These are phyloP conservation scores for Plecotus auritus DNA, from an alignment of 2,113 vertebrate species.

Conservation along the genomic window DNA sequence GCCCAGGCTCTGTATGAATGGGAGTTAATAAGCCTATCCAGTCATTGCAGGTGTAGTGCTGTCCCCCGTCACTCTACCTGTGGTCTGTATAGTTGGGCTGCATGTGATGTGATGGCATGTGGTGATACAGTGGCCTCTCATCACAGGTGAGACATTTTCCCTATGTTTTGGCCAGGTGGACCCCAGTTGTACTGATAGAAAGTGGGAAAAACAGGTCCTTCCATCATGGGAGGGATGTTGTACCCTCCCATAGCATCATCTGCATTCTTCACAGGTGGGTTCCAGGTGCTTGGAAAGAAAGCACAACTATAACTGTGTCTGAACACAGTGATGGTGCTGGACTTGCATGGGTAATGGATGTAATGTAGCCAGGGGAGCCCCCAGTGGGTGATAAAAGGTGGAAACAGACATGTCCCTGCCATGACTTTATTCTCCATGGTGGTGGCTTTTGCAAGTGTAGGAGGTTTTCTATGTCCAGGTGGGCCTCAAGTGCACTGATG, in stretches of 20 bases:
- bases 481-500: rapidly evolving
- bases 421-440: no score
- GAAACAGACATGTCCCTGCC: no score
- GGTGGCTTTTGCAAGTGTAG: background rate
- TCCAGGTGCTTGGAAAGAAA: no score
- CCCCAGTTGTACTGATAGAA: background rate
- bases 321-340: background rate
- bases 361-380: background rate
- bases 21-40: background rate
- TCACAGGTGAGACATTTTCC: background rate
- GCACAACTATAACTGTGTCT: background rate
- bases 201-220: no score
- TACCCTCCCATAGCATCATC: rapidly evolving
- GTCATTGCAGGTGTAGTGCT: background rate
- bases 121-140: background rate
- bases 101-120: background rate
- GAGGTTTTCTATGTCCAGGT: no score
- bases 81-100: background rate
- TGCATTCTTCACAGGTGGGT: background rate
- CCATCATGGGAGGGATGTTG: rapidly evolving
- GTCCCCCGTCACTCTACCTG: rapidly evolving
- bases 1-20: no score
- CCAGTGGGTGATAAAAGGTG: background rate
- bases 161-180: background rate
- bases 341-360: rapidly evolving